phyloP scores from a whole-genome alignment of 1,140 invertebrate genomes.

The Cotesia chilonis region DNA sequence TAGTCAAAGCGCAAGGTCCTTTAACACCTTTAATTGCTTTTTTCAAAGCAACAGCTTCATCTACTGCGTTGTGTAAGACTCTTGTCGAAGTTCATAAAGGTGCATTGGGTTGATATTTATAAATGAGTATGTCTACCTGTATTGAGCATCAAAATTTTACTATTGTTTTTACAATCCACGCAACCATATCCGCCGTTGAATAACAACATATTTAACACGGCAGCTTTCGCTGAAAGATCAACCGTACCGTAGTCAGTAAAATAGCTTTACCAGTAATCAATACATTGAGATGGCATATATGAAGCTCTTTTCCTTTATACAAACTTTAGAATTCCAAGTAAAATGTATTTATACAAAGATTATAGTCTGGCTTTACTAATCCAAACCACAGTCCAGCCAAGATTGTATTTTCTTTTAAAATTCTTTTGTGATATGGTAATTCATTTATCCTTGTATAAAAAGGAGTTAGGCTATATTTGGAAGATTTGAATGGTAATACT shows the following conservation, averaged over 20 bases:
- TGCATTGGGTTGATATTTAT: not conserved
- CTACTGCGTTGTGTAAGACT: too few species aligned
- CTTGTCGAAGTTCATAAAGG: too few species aligned
- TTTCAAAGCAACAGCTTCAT: too few species aligned
- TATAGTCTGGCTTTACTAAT: slow-evolving; percentile 30
- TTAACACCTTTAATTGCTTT: not conserved
- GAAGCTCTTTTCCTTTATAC: slow-evolving; percentile 22
- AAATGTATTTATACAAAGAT: slow-evolving; percentile 36
- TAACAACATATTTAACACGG: not conserved
- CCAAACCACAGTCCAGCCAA: slow-evolving; percentile 44
- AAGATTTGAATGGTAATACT: too few species aligned
- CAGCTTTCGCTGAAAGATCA: slow-evolving; percentile 1
- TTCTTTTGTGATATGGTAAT: slow-evolving; percentile 31
- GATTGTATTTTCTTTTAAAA: slow-evolving; percentile 41
- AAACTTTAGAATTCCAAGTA: slow-evolving; percentile 22
- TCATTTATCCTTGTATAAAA: slow-evolving; percentile 42
- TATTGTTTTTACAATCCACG: not conserved
- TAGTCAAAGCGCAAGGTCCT: slow-evolving; percentile 7
- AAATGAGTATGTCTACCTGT: not conserved
- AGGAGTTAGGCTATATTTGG: slow-evolving; percentile 50
- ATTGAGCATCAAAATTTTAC: slow-evolving; percentile 29
- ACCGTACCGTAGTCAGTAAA: slow-evolving; percentile 21
- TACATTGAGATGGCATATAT: not conserved
- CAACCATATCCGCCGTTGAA: slow-evolving; percentile 5
- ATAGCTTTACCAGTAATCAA: too few species aligned